Evolutionary conservation across 2,888 invertebrate species (phyloP), one percentile per base, ranked within the genome.

Genomic region (Ryuthela nishihirai): DNA sequence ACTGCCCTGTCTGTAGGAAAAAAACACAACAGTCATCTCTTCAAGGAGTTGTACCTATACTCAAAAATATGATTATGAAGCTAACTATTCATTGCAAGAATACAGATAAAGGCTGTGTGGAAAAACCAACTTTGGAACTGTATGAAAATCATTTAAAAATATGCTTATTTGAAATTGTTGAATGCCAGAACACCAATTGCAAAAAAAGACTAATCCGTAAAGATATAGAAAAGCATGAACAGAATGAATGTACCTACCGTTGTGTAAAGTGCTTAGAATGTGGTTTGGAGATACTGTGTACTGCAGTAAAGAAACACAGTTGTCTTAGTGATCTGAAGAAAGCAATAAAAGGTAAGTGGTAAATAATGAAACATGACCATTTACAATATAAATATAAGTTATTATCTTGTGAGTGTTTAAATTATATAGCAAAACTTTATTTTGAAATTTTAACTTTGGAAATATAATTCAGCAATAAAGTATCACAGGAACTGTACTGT

Each of bases 1-100:
- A 41, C 20, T 62, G 62, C 18, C 62, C 62, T 10, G 41, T 62
- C n/a, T 62, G 62, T 24, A 45, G 62, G 6, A 55, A 62, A 17
- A 47, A 48, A 24, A 39, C 44, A 3, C 18, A 35, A 2, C 20
- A 9, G 2, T 39, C 18, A 20, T 23, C 40, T 6, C 15, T 62
- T 7, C 43, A 56, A 23, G 38, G 42, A 3, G 50, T 52, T n/a
- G 41, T 48, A 1, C 62, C 62, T 4, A 20, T 62, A 3, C 23
- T 62, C 15, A 50, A 43, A 24, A 62, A 56, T 32, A 44, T 62
- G 44, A 56, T 62, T 15, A 38, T 46, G 35, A 62, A 56, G 15
- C 18, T 62, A n/a, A 46, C 9, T 10, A 20, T 62, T 0, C 12
- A 26, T 3, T 62, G 62, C 26, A 47, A 26, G 7, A 56, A 53